Evolutionary conservation across 2,113 vertebrate genomes (phyloP).

Genomic region (Siniperca knerii): DNA sequence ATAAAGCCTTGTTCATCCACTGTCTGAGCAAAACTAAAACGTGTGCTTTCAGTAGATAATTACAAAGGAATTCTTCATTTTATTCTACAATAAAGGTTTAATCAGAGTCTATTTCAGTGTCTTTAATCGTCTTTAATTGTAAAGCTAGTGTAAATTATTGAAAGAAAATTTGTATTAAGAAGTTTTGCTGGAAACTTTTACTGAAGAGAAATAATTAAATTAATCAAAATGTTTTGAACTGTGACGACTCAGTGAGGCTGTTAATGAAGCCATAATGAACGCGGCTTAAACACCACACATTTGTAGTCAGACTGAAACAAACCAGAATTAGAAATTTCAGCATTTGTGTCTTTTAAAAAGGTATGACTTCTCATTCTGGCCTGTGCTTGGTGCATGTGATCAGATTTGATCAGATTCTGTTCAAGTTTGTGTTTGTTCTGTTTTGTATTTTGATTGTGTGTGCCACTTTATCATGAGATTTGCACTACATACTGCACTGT

Average conservation of each 20-base stretch:
- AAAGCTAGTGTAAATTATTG: conserved; percentile 7
- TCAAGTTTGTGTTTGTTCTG: conserved; percentile 36
- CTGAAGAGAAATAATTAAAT: conserved; percentile 33
- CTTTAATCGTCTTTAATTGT: conserved; percentile 9
- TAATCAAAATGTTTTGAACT: conserved; percentile 18
- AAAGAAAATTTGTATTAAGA: conserved; percentile 23
- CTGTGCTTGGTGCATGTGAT: conserved; percentile 71
- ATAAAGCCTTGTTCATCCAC: conserved; percentile 39
- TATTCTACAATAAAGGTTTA: conserved; percentile 25
- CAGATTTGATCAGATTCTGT: conserved; percentile 32
- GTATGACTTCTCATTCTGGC: conserved; percentile 40
- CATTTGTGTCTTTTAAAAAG: conserved; percentile 3
- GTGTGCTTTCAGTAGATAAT: conserved; percentile 31
- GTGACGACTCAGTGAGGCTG: conserved; percentile 35
- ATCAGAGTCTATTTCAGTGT: conserved; percentile 8
- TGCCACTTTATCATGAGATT: conserved; percentile 50
- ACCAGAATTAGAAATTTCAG: not conserved
- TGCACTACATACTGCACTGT: conserved; percentile 60
- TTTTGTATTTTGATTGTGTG: conserved; percentile 42
- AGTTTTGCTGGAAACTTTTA: conserved; percentile 30
- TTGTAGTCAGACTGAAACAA: not conserved
- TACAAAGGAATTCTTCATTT: conserved; percentile 34
- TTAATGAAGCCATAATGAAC: conserved; percentile 37
- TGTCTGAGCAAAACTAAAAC: conserved; percentile 6
- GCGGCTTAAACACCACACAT: conserved; percentile 22